Evolutionary conservation across 2,797 vertebrate genomes (phyloP).

Genomic region (Leptatherina wallacei): DNA sequence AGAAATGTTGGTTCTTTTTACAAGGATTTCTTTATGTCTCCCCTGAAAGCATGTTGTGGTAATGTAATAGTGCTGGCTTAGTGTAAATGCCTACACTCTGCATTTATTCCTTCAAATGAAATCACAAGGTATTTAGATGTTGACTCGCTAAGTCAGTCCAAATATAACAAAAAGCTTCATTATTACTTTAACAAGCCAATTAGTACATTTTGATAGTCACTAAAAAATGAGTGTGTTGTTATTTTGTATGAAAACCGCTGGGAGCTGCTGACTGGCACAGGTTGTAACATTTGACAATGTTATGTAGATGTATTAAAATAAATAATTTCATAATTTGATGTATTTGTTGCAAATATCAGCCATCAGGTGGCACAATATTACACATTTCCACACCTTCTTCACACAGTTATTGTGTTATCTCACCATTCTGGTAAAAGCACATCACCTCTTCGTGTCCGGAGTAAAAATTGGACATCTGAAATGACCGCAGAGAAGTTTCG

Average conservation of each 20-base stretch:
- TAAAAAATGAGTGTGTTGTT: constrained; percentile 30
- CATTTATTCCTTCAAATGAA: constrained; percentile 19
- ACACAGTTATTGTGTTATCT: background rate
- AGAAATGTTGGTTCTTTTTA: constrained; percentile 32
- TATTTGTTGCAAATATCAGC: background rate
- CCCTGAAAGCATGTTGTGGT: constrained; percentile 24
- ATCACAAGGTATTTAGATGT: constrained; percentile 26
- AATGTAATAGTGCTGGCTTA: constrained; percentile 8
- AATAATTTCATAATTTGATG: constrained; percentile 12
- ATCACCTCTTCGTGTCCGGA: background rate
- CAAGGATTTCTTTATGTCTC: constrained; percentile 23
- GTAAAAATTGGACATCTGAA: background rate
- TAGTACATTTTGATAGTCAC: constrained; percentile 53
- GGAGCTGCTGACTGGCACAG: constrained; percentile 31
- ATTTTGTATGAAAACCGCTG: constrained; percentile 55
- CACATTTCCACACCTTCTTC: background rate
- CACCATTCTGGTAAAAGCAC: background rate
- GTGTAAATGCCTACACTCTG: constrained; percentile 38
- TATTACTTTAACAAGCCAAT: constrained; percentile 58
- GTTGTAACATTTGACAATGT: constrained; percentile 34
- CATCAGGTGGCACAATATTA: background rate
- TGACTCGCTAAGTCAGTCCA: constrained; percentile 6
- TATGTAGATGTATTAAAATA: constrained; percentile 40
- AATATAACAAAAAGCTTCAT: constrained; percentile 25
- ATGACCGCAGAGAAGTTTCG: background rate